These are phyloP conservation scores for Pseudeuparius sepicola DNA, from an alignment of 2,888 invertebrate species.

Conservation along the genomic window DNA sequence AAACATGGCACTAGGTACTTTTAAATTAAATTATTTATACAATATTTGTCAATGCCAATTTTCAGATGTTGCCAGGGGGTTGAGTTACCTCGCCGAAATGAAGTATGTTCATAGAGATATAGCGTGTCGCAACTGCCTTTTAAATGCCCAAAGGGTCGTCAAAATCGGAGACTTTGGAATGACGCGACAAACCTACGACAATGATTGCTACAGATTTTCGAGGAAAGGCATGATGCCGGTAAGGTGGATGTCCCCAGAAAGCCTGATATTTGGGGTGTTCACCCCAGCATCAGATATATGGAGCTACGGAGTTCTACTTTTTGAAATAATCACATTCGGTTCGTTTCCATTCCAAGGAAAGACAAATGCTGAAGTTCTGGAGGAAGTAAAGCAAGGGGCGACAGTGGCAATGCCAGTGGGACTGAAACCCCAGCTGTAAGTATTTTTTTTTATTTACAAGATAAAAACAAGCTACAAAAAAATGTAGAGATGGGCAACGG, in stretches of 20 bases:
- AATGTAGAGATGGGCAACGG: too few relatives aligned
- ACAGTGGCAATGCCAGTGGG: constrained; percentile 66
- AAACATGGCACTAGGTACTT: too few relatives aligned
- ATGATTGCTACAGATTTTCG: constrained; percentile 82
- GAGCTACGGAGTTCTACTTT: constrained; percentile 81
- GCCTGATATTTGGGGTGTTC: constrained; percentile 70
- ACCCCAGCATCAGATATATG: constrained; percentile 83
- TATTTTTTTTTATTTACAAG: too few relatives aligned
- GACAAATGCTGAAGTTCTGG: constrained; percentile 75
- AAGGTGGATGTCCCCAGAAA: constrained; percentile 86
- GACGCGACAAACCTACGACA: constrained; percentile 72
- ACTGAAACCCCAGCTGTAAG: constrained; percentile 71
- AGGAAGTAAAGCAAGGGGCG: constrained; percentile 67
- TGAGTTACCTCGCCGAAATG: constrained; percentile 72
- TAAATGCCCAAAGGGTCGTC: constrained; percentile 56
- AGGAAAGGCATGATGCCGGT: constrained; percentile 45
- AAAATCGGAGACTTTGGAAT: constrained; percentile 91
- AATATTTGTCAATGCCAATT: too few relatives aligned
- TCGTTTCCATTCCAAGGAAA: constrained; percentile 84
- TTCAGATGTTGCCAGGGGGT: constrained; percentile 75
- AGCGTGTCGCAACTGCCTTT: constrained; percentile 60
- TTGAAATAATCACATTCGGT: constrained; percentile 84
- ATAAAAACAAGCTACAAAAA: too few relatives aligned
- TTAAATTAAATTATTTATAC: too few relatives aligned
- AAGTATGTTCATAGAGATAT: constrained; percentile 88